Base-by-base conservation (phyloP, 2,113 vertebrate species). In the Lampris megalopsis region DNA sequence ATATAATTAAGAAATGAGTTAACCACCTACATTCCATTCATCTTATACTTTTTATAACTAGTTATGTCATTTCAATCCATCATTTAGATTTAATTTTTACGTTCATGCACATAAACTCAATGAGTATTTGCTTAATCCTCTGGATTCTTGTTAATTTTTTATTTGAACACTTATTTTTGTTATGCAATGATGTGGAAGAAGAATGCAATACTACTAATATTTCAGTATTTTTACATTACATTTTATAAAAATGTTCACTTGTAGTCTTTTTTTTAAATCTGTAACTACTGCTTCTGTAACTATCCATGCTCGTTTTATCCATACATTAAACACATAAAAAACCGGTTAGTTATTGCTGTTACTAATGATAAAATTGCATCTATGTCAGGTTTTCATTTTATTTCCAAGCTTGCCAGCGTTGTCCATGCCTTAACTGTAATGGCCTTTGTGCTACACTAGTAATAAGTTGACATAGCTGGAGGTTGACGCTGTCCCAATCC, bases 371-470 rank as follows among this genome's bases (percentile, higher is more conserved):
- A 47, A 41, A 2, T 5, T 66, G 52, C 9, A 6, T 45, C 63
- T 58, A 56, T 50, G 75, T 77, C 10, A 45, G n/a, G 47, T 24
- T 41, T 71, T 45, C 11, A 75, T 2, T 24, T 24, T 1, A 1
- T 54, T 65, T 50, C n/a, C 57, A 69, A 68, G 24, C 82, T 53
- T 80, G 74, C 61, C 83, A 69, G 58, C 37, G 59, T 13, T 69
- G 71, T 74, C 81, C 61, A 85, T 73, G 76, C 74, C 69, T 85
- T 81, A 72, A 74, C 65, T 77, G 24, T 24, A 78, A 76, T 2
- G 40, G 2, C 49, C 43, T 38, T 43, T 65, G 13, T 74, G 54
- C 74, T 77, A 77, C 74, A 38, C 35, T 59, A 75, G 68, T 49
- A 24, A 35, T 38, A 10, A 35, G 63, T 49, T 24, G 9, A 49